Evolutionary conservation across 1,140 invertebrate species (phyloP).

Genomic region (Aricia agestis): DNA sequence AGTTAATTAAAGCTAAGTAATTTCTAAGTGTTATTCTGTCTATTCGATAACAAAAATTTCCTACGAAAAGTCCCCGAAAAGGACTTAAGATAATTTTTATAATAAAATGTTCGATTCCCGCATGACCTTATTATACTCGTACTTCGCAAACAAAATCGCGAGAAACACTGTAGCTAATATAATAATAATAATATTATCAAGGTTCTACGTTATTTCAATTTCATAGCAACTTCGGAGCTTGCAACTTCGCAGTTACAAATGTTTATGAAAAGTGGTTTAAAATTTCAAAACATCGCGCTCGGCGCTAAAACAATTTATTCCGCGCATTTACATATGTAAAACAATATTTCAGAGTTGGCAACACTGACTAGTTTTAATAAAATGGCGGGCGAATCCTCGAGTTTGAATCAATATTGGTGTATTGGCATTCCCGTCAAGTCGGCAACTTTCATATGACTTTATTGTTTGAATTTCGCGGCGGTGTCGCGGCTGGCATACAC

Average conservation of each 20-base stretch:
- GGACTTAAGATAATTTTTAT: no score
- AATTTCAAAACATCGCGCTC: neutral
- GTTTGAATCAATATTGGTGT: constrained; percentile 1
- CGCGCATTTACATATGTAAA: neutral
- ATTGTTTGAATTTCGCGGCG: neutral
- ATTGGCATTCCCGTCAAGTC: neutral
- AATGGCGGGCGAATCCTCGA: neutral
- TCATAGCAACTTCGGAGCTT: neutral
- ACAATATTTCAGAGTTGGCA: constrained; percentile 1
- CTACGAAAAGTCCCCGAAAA: no score
- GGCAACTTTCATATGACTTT: neutral
- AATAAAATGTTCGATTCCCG: no score
- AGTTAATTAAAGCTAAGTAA: no score
- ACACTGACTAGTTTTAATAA: neutral
- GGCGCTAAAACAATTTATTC: neutral
- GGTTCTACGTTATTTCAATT: neutral
- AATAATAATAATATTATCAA: no score
- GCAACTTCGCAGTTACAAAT: neutral
- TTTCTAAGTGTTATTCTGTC: no score
- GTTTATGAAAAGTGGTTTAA: neutral
- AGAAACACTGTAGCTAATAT: neutral
- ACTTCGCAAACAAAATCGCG: no score
- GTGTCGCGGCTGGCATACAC: neutral
- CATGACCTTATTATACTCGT: no score
- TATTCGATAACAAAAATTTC: no score